Percentiles rank a stretch among this genome's conserved stretches.
These are phyloP conservation scores for Acromyrmex echinatior DNA, from an alignment of 1,140 invertebrate genomes.

Conservation along the genomic window DNA sequence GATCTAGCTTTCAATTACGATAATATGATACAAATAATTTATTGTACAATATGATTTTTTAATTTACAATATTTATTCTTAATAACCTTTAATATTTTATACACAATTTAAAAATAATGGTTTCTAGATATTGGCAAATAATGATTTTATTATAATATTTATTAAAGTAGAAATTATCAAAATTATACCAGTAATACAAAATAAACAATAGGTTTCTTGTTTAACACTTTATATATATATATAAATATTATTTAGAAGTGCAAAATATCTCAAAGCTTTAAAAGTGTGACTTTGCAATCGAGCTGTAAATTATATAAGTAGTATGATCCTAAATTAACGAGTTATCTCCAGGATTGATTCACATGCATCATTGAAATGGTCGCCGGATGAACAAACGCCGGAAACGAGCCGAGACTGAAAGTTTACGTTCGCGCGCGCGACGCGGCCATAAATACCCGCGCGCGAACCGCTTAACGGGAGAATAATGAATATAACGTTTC, in stretches of 20 bases:
- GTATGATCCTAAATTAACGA: neutral
- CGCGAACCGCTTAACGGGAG: conserved; percentile 20
- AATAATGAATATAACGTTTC: conserved; percentile 48
- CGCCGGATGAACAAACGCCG: conserved; percentile 4
- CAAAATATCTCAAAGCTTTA: neutral
- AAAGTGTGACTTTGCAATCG: neutral
- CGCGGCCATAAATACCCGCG: conserved; percentile 14
- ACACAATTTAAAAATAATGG: neutral
- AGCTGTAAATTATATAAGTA: neutral
- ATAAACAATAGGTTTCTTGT: conserved; percentile 10
- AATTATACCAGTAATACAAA: neutral
- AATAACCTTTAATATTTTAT: conserved; percentile 23
- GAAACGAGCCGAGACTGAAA: conserved; percentile 16
- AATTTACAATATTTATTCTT: neutral
- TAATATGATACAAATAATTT: neutral
- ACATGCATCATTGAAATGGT: conserved; percentile 36
- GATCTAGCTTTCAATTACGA: neutral
- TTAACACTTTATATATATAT: neutral
- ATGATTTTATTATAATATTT: neutral
- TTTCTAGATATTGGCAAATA: neutral
- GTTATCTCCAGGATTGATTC: conserved; percentile 20
- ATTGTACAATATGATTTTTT: neutral
- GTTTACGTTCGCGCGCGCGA: conserved; percentile 23
- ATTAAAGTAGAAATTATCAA: neutral
- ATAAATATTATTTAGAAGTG: neutral